Base-by-base conservation (phyloP, 2,888 invertebrate species). In the Epiblema foenella region DNA sequence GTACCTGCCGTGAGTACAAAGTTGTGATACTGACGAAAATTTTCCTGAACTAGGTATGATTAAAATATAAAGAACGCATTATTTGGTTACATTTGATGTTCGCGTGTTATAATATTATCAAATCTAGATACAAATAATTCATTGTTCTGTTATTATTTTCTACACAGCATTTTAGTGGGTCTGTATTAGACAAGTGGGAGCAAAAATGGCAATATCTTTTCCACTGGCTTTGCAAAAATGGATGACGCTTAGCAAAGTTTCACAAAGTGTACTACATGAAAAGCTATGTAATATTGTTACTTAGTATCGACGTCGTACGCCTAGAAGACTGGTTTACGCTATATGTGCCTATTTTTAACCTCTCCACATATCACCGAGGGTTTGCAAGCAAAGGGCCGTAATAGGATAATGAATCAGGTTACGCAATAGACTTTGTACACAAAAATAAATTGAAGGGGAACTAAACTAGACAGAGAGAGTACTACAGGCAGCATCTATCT, bases 321-420 rank as follows among this genome's bases (percentile, higher is more conserved):
- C 18, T 39, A 58, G 7, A 69, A 59, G 18, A 65, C 52, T 20
- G 33, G 56, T 69, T 69, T 58, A 62, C 51, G 49, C 59, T 39
- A 51, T 39, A 51, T 20, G 37, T 49, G 4, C 17, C 54, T 69
- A 69, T 69, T 69, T 69, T 69, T 65, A 52, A 33, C 24, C 63
- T 33, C 24, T 54, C 51, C 58, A 20, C 58, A 57, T 46, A 20
- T 37, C 46, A 39, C 42, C 20, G 29, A 33, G 46, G 46, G 59
- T 59, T 37, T 33, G 59, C 59, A n/a, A 39, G 59, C 59, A n/a
- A 39, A 62, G 57, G 33, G 52, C 46, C 54, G 20, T 46, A 33
- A 66, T 56, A 54, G 60, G 66, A 66, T 70, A 70, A 70, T 70
- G 54, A 60, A 66, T 56, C 46, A 70, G 42, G 60, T 51, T 66